Evolutionary conservation across 1,140 invertebrate species (phyloP), one percentile per base, ranked within the genome.

Genomic region (Scaptomyza pallida): DNA sequence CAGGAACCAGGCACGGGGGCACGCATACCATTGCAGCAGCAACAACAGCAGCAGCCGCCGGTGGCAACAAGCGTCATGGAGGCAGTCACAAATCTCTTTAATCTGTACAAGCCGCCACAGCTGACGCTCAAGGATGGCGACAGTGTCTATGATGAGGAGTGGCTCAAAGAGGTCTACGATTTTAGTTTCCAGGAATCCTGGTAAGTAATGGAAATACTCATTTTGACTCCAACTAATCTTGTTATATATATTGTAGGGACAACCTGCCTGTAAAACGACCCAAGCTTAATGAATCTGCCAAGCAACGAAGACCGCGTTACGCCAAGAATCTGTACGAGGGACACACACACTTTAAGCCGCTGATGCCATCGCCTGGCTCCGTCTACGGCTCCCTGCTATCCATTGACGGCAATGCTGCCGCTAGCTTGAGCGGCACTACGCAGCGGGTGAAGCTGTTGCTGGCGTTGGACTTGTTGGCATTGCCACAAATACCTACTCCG

Each of bases 241-340:
- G 16, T 6, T n/a, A n/a, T n/a, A n/a, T 15, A 3, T n/a, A 10
- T 47, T 19, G 35, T 5, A 96, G 95, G 95, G 92, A 97, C 60
- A 95, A 97, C 91, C 95, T 97, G 93, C 96, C 97, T 0, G 96
- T 97, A 30, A 98, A 98, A 91, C 94, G 95, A 77, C 96, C 96
- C 90, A 97, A 94, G 89, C 91, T 91, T 17, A 93, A 93, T 61
- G 89, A 90, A 40, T 41, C 63, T 13, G 59, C 52, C 21, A 89
- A 89, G 54, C 75, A 77, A 44, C 69, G 72, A 3, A 61, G 81
- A 17, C 79, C 78, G 5, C 67, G 85, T 9, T 77, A 91, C 44
- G 55, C 75, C 45, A 89, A 91, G 55, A 94, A 94, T 89, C 91
- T 94, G 52, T 95, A 94, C 89, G 93, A 93, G 26, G 92, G 93